Evolutionary conservation across 2,888 invertebrate species (phyloP).

Genomic region (Acleris literana): DNA sequence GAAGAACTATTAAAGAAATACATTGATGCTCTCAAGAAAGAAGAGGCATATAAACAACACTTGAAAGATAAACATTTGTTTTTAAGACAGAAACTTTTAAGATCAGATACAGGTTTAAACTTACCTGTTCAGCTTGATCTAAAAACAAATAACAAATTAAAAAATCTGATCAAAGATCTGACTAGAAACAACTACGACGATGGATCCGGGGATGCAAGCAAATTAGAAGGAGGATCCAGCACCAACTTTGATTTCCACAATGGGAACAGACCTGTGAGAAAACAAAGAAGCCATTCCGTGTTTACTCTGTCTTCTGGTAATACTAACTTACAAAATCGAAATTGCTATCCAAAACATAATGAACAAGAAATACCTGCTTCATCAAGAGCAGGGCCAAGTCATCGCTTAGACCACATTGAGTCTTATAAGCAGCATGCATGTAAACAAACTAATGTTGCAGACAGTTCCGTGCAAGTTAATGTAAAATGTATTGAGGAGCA

Average conservation of each 20-base stretch:
- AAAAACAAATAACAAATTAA: conserved; percentile 58
- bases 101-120: conserved; percentile 61
- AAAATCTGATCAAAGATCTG: conserved; percentile 72
- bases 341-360: conserved; percentile 56
- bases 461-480: conserved; percentile 70
- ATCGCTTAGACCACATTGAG: conserved; percentile 17
- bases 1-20: conserved; percentile 73
- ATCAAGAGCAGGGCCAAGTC: conserved; percentile 53
- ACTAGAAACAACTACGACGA: conserved; percentile 75
- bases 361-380: conserved; percentile 52
- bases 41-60: conserved; percentile 68
- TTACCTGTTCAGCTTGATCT: conserved; percentile 47
- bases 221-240: conserved; percentile 64
- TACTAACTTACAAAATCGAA: conserved; percentile 56
- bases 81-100: conserved; percentile 69
- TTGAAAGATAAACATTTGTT: conserved; percentile 71
- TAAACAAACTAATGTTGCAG: conserved; percentile 53
- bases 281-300: conserved; percentile 72
- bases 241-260: conserved; percentile 49
- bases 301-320: conserved; percentile 73
- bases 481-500: conserved; percentile 46
- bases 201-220: conserved; percentile 78
- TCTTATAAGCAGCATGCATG: conserved; percentile 52
- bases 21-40: conserved; percentile 67
- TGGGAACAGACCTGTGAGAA: conserved; percentile 48